Evolutionary conservation across 2,888 invertebrate species (phyloP).

Genomic region (Trissolcus brochymenae): DNA sequence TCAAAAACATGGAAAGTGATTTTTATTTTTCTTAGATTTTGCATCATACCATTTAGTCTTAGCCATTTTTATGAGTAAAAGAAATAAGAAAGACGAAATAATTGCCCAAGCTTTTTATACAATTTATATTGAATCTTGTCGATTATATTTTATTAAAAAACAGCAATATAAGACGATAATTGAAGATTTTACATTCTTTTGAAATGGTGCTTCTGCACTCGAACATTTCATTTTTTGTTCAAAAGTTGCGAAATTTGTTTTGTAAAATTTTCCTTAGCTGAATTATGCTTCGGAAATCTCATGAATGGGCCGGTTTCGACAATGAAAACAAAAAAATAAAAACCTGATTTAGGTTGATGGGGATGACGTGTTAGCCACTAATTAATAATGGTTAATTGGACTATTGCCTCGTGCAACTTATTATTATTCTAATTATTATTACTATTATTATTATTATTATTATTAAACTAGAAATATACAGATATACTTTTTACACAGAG

Average conservation of each 20-base stretch:
- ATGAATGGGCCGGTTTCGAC: background rate
- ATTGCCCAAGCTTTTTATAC: too few species aligned
- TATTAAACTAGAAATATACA: slow-evolving; percentile 71
- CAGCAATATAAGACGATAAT: too few species aligned
- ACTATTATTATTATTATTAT: slow-evolving; percentile 68
- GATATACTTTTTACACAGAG: slow-evolving; percentile 75
- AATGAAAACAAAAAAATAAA: background rate
- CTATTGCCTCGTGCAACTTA: slow-evolving; percentile 73
- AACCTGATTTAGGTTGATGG: slow-evolving; percentile 30
- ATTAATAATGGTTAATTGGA: slow-evolving; percentile 45
- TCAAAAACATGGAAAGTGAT: too few species aligned
- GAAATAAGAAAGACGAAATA: too few species aligned
- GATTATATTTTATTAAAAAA: too few species aligned
- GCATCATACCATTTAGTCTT: too few species aligned
- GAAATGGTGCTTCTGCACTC: too few species aligned
- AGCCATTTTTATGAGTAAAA: too few species aligned
- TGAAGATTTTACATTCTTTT: too few species aligned
- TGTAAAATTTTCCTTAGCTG: background rate
- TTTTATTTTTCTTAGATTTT: too few species aligned
- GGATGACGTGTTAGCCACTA: slow-evolving; percentile 5
- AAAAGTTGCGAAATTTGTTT: background rate
- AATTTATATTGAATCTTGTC: too few species aligned
- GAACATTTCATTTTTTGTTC: too few species aligned
- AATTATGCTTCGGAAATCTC: background rate
- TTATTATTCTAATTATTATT: slow-evolving; percentile 68